A percentile compares a stretch with the other conserved stretches of the same genome.
Evolutionary conservation across 2,888 invertebrate species (phyloP).

Genomic region (Vesta saturnalis): DNA sequence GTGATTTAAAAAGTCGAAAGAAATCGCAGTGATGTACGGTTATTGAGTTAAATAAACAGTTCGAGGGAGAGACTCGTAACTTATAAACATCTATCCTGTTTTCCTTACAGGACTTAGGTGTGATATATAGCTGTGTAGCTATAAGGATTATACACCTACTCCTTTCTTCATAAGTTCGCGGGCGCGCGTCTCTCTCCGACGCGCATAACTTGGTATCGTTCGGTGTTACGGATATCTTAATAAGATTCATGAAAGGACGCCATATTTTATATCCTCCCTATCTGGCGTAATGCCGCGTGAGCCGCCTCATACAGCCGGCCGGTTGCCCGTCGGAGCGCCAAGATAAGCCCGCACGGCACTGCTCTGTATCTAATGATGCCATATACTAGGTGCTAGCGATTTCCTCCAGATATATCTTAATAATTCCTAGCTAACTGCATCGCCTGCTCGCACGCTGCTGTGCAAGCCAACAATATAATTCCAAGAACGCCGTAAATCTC

Average conservation of each 20-base stretch:
- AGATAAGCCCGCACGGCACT: constrained; percentile 49
- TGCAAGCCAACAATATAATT: constrained; percentile 72
- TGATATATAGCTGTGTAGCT: constrained; percentile 65
- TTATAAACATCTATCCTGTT: constrained; percentile 65
- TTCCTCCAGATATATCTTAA: constrained; percentile 66
- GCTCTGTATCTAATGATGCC: constrained; percentile 59
- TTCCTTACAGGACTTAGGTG: constrained; percentile 64
- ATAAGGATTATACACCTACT: constrained; percentile 66
- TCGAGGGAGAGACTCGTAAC: constrained; percentile 60
- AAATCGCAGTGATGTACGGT: constrained; percentile 59
- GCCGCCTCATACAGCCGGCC: constrained; percentile 51
- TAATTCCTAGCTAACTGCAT: constrained; percentile 64
- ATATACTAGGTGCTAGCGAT: constrained; percentile 59
- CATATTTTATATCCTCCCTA: constrained; percentile 80
- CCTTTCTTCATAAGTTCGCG: constrained; percentile 66
- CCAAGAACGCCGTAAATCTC: constrained; percentile 75
- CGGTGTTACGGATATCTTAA: constrained; percentile 76
- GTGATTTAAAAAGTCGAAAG: constrained; percentile 26
- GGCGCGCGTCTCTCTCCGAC: constrained; percentile 55
- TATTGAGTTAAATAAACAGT: constrained; percentile 64
- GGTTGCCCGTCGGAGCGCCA: constrained; percentile 40
- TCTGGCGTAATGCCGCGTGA: constrained; percentile 60
- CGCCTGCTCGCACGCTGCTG: constrained; percentile 56
- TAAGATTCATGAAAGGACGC: constrained; percentile 86
- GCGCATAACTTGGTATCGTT: constrained; percentile 64